These are phyloP conservation scores for Dendronephthya gigantea DNA, from an alignment of 64 coral and sea anemone genomes.

Conservation along the genomic window DNA sequence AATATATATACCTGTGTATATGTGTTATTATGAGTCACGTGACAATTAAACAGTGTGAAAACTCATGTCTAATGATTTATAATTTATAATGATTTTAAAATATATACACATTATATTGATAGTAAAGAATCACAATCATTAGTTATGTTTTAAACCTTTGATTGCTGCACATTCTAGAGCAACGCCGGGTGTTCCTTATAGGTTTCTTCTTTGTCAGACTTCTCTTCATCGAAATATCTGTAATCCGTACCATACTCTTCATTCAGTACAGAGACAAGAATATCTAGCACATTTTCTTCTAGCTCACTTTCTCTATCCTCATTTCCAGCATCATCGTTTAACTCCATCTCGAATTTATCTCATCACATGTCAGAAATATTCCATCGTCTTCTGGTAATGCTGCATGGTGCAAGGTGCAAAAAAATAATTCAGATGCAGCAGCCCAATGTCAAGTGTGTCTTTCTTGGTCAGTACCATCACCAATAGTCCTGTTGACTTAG, in stretches of 20 bases:
- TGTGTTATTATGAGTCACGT: no score
- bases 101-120: no score
- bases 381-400: not conserved
- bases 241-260: conserved; percentile 24
- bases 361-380: not conserved
- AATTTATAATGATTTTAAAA: no score
- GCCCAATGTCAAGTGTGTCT: not conserved
- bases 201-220: conserved; percentile 7
- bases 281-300: conserved; percentile 22
- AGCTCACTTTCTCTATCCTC: not conserved
- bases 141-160: no score
- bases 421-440: not conserved
- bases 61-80: no score
- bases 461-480: not conserved
- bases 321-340: conserved; percentile 2
- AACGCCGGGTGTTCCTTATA: no score
- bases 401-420: not conserved
- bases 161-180: no score
- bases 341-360: not conserved
- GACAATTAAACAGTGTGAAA: no score
- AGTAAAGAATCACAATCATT: no score
- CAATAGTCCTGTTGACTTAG: not conserved
- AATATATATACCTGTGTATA: no score
- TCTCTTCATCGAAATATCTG: not conserved
- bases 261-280: conserved; percentile 24